phyloP scores from a whole-genome alignment of 2,797 vertebrate genomes.

The Coracias cyanogaster region DNA sequence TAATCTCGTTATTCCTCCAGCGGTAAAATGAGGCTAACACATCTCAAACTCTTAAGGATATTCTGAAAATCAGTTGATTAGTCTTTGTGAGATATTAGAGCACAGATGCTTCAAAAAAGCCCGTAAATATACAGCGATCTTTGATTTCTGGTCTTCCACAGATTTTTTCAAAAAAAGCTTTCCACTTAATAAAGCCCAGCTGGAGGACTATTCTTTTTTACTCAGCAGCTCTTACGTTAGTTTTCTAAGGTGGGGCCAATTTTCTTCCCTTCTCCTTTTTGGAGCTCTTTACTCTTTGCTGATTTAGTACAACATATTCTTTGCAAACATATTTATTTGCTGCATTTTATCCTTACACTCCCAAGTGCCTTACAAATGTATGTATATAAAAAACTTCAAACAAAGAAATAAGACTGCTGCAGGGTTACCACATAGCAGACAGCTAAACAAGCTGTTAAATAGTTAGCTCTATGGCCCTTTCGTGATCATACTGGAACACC shows the following conservation, averaged over 20 bases:
- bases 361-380: slow-evolving; percentile 1
- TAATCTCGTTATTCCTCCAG: background rate
- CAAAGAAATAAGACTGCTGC: slow-evolving; percentile 27
- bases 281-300: background rate
- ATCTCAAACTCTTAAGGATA: background rate
- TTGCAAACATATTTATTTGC: slow-evolving; percentile 36
- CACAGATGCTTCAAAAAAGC: slow-evolving; percentile 42
- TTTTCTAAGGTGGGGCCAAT: slow-evolving; percentile 15
- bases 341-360: slow-evolving; percentile 20
- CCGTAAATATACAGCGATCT: slow-evolving; percentile 7
- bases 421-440: background rate
- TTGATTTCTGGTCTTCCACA: slow-evolving; percentile 40
- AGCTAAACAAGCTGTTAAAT: slow-evolving; percentile 37
- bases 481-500: background rate
- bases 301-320: background rate
- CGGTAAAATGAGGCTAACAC: background rate
- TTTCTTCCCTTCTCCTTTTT: slow-evolving; percentile 12
- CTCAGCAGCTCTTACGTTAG: background rate
- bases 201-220: slow-evolving; percentile 26
- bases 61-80: slow-evolving; percentile 50
- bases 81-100: slow-evolving; percentile 19
- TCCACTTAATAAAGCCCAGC: slow-evolving; percentile 31
- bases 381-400: background rate
- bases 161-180: background rate
- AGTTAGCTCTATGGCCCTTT: background rate